Conservation (phyloP, 2,888 invertebrate species). For the Dryobota labecula region DNA sequence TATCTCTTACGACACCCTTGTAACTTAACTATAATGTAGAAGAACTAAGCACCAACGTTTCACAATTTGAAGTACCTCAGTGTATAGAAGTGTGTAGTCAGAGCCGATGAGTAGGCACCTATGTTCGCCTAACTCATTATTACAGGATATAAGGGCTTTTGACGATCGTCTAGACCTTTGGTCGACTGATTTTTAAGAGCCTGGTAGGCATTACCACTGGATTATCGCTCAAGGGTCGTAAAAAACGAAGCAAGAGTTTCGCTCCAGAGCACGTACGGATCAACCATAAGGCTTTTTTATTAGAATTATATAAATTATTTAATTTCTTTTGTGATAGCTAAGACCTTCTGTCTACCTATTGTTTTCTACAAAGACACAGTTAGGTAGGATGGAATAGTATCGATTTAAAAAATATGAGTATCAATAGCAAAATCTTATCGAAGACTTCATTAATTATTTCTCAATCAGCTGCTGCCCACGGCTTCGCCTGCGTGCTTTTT, state of each 20-base stretch:
- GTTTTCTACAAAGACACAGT: neutral
- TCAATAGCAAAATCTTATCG: neutral
- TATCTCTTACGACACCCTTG: slow-evolving; percentile 15
- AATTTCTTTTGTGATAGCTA: slow-evolving; percentile 20
- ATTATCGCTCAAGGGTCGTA: slow-evolving; percentile 57
- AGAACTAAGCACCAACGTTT: slow-evolving; percentile 24
- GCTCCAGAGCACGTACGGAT: slow-evolving; percentile 54
- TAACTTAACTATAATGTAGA: slow-evolving; percentile 9
- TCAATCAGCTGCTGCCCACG: no score
- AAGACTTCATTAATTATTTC: neutral
- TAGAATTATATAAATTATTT: slow-evolving; percentile 51
- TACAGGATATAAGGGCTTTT: slow-evolving; percentile 54
- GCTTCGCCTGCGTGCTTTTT: no score
- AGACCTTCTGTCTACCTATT: slow-evolving; percentile 7
- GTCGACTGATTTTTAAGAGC: slow-evolving; percentile 60
- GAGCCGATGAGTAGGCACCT: slow-evolving; percentile 32
- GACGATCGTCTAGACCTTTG: slow-evolving; percentile 60
- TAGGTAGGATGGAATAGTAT: neutral
- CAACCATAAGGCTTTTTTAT: slow-evolving; percentile 50
- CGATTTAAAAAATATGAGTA: neutral
- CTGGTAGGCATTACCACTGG: slow-evolving; percentile 55
- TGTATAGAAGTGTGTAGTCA: slow-evolving; percentile 32
- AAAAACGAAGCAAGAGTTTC: slow-evolving; percentile 53
- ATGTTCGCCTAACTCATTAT: slow-evolving; percentile 50
- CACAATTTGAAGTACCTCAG: slow-evolving; percentile 33